Percentiles rank a stretch among this genome's conserved stretches.
Evolutionary conservation across 1,140 invertebrate genomes (phyloP).

Genomic region (Lamellibrachia luymesi): DNA sequence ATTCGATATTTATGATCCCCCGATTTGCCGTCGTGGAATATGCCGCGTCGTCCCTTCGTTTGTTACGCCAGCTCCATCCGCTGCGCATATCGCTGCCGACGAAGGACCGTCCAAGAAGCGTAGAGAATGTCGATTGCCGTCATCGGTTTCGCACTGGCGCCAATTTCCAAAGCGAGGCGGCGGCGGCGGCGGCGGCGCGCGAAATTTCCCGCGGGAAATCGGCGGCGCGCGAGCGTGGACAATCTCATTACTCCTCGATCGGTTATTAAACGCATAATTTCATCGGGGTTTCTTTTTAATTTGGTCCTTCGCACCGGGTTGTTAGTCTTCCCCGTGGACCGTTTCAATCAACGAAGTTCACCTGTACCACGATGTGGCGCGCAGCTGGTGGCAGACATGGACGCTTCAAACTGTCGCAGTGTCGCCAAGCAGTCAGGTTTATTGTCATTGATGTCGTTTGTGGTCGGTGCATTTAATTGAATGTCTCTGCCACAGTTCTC

Average conservation of each 20-base stretch:
- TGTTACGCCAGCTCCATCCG: background rate
- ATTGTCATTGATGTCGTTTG: background rate
- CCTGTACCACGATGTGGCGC: background rate
- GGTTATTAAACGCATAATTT: conserved; percentile 5
- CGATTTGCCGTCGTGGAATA: background rate
- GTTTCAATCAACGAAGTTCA: background rate
- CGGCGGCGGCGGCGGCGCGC: too few relatives aligned
- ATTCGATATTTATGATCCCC: background rate
- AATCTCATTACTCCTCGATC: background rate
- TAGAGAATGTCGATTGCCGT: background rate
- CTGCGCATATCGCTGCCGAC: background rate
- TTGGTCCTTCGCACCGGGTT: background rate
- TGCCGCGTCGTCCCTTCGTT: background rate
- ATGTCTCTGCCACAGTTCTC: background rate
- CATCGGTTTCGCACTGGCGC: background rate
- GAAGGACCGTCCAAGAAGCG: too few relatives aligned
- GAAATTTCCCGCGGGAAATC: background rate
- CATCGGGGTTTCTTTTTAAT: conserved; percentile 1
- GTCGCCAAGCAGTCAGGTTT: background rate
- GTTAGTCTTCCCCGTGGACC: background rate
- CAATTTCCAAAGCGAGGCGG: background rate
- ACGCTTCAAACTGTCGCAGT: background rate
- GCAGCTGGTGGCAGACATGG: background rate
- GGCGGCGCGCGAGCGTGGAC: background rate
- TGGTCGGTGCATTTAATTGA: background rate